phyloP scores from a whole-genome alignment of 2,888 invertebrate genomes.

The Melieria picta region DNA sequence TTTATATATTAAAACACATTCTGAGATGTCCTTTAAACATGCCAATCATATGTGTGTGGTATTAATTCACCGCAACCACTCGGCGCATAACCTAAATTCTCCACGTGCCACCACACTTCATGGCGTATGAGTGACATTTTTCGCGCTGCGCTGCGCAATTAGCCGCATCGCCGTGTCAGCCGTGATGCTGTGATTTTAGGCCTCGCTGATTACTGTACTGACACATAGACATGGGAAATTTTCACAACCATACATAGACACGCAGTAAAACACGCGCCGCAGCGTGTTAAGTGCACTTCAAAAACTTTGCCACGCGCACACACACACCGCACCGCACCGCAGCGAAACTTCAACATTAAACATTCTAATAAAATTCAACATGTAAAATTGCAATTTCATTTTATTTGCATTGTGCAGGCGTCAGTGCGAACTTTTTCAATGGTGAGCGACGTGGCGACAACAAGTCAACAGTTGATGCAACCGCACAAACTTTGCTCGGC shows the following conservation, averaged over 20 bases:
- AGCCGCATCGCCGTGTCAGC: slow-evolving; percentile 1
- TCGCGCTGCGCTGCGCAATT: neutral
- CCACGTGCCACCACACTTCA: too few relatives aligned
- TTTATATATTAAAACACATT: too few relatives aligned
- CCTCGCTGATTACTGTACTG: slow-evolving; percentile 20
- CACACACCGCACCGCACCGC: neutral
- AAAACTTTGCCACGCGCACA: slow-evolving; percentile 17
- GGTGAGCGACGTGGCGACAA: neutral
- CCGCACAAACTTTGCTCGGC: neutral
- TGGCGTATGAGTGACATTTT: slow-evolving; percentile 20
- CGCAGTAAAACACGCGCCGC: slow-evolving; percentile 6
- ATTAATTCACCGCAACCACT: too few relatives aligned
- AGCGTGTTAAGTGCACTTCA: slow-evolving; percentile 27
- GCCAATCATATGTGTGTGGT: too few relatives aligned
- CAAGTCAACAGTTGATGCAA: slow-evolving; percentile 6
- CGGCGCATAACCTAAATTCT: too few relatives aligned
- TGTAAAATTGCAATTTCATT: slow-evolving; percentile 29
- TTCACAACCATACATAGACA: neutral
- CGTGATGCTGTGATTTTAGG: slow-evolving; percentile 2
- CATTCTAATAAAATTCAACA: slow-evolving; percentile 47
- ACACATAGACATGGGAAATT: neutral
- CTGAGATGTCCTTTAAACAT: too few relatives aligned
- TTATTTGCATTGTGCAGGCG: slow-evolving; percentile 30
- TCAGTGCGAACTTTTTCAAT: slow-evolving; percentile 40
- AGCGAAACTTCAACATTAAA: slow-evolving; percentile 45